Base-by-base conservation (phyloP, 2,888 invertebrate species). In the Osmoderma eremita region DNA sequence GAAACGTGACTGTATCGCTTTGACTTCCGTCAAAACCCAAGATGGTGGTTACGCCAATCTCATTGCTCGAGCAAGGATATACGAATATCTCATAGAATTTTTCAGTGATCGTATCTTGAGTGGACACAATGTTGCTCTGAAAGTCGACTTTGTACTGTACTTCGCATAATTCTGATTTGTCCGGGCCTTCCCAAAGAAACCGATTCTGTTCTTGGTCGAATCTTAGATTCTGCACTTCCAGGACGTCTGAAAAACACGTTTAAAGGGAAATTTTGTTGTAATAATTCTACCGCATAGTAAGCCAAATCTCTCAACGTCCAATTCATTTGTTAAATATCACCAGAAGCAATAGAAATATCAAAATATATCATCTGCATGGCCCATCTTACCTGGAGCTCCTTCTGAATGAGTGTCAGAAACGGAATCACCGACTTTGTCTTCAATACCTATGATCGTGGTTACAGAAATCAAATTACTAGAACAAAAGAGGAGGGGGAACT, bases 11-110 rank as follows among this genome's bases (percentile, higher is more conserved):
- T 1, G 24, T 3, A 8, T 24, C 4, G 12, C 45, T 45, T 30
- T 4, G 12, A 1, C 12, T 45, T 17, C 12, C 24, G 45, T 61
- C 58, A 45, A 45, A 10, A 3, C 24, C 45, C n/a, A 61, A 1
- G 4, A 36, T 10, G 1, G 58, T 61, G 5, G 17, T 30, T 10
- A 61, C 24, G 5, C 5, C 3, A 24, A 61, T 61, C 1, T 2
- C 24, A n/a, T 61, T 61, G 6, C 0, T 61, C 2, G 58, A 45
- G 30, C 58, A 58, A 24, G 58, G 58, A 42, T 45, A 20, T 5
- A 61, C 15, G 1, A 12, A n/a, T 22, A 61, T 36, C 3, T 48
- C 15, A 10, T 17, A 48, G 12, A 61, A 61, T 10, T 17, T 17
- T 0, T 61, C 30, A 5, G 30, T 41, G 24, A 30, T 61, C 0